Evolutionary conservation across 2,888 invertebrate genomes (phyloP).

Genomic region (Lypha dubia): DNA sequence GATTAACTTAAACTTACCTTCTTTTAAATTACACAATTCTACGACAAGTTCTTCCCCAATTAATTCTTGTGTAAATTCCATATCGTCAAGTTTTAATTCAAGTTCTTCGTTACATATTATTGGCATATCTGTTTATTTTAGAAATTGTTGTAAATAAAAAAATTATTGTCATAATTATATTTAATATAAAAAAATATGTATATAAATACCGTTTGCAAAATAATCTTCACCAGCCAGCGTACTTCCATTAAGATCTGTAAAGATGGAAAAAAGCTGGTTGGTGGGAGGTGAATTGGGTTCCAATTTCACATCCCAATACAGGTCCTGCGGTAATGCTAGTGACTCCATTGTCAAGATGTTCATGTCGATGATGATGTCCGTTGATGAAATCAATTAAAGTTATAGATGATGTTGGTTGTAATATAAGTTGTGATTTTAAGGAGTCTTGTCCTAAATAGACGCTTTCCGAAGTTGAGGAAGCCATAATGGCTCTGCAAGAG

Average conservation of each 20-base stretch:
- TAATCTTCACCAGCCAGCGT: slow-evolving; percentile 79
- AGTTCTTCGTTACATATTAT: slow-evolving; percentile 75
- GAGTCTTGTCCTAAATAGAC: slow-evolving; percentile 86
- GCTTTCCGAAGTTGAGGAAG: slow-evolving; percentile 87
- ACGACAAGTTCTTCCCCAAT: slow-evolving; percentile 79
- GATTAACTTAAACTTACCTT: slow-evolving; percentile 76
- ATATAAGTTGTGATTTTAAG: slow-evolving; percentile 75
- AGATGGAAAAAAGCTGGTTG: slow-evolving; percentile 80
- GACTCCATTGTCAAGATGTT: slow-evolving; percentile 80
- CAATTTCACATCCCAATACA: slow-evolving; percentile 82
- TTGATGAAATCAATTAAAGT: slow-evolving; percentile 57
- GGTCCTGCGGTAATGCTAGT: slow-evolving; percentile 81
- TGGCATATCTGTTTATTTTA: slow-evolving; percentile 76
- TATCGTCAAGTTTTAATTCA: slow-evolving; percentile 74
- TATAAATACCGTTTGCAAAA: slow-evolving; percentile 81
- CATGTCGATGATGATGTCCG: slow-evolving; percentile 62
- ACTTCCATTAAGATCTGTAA: slow-evolving; percentile 74
- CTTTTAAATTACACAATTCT: slow-evolving; percentile 79
- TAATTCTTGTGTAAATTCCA: slow-evolving; percentile 74
- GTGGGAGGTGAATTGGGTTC: slow-evolving; percentile 81
- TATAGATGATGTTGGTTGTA: slow-evolving; percentile 71
- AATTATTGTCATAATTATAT: background rate
- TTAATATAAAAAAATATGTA: slow-evolving; percentile 22
- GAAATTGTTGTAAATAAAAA: background rate
- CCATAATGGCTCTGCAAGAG: slow-evolving; percentile 92